Evolutionary conservation across 2,888 invertebrate genomes (phyloP).

Genomic region (Hyles lineata): DNA sequence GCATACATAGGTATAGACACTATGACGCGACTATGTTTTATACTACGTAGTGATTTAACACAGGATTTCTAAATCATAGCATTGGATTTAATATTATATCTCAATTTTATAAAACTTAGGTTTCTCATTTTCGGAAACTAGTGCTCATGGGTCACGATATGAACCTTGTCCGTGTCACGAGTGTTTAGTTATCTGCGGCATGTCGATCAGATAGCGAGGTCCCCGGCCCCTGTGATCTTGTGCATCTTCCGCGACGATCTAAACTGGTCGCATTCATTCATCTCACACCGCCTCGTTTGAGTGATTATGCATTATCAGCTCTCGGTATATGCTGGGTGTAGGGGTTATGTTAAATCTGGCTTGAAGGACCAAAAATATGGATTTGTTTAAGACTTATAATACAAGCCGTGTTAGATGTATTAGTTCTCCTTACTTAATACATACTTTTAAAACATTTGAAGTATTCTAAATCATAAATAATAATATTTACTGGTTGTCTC

Average conservation of each 20-base stretch:
- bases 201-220: slow-evolving; percentile 17
- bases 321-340: slow-evolving; percentile 1
- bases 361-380: slow-evolving; percentile 1
- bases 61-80: not conserved
- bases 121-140: slow-evolving; percentile 35
- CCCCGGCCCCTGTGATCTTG: slow-evolving; percentile 20
- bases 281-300: slow-evolving; percentile 21
- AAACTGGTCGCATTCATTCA: slow-evolving; percentile 22
- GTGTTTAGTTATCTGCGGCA: slow-evolving; percentile 22
- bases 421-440: not conserved
- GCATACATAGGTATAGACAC: no score
- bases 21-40: no score
- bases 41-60: no score
- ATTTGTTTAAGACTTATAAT: not conserved
- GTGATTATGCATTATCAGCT: slow-evolving; percentile 8
- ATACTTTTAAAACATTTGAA: no score
- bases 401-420: not conserved
- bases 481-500: no score
- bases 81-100: not conserved
- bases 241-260: slow-evolving; percentile 20
- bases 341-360: not conserved
- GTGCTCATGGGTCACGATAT: slow-evolving; percentile 24
- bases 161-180: slow-evolving; percentile 24
- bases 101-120: slow-evolving; percentile 26
- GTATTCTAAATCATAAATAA: no score